Conservation (phyloP, 2,797 vertebrate species). For the Danio tinwini region DNA sequence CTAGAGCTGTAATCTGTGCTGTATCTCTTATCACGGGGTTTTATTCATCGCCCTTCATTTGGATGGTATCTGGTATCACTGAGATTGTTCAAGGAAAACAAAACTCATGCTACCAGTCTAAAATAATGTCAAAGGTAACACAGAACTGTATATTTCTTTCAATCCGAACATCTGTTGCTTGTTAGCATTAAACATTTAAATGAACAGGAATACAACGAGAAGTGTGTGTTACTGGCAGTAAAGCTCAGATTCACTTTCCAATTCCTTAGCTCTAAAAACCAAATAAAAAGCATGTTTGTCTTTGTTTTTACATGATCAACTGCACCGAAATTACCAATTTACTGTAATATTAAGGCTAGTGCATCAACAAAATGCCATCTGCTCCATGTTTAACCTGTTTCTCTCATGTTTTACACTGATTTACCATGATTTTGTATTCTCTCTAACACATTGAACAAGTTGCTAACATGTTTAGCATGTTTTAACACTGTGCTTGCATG, state of each 20-base stretch:
- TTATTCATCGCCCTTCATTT: constrained; percentile 63
- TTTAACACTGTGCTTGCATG: too few species aligned
- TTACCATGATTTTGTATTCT: too few species aligned
- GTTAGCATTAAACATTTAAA: constrained; percentile 20
- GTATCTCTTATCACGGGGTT: constrained; percentile 50
- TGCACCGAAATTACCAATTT: not conserved
- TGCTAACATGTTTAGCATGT: too few species aligned
- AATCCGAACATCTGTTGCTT: constrained; percentile 5
- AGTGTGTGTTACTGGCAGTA: not conserved
- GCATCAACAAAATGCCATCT: not conserved
- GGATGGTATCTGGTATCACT: constrained; percentile 51
- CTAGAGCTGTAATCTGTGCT: constrained; percentile 42
- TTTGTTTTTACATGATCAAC: too few species aligned
- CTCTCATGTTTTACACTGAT: too few species aligned
- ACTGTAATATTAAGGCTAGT: not conserved
- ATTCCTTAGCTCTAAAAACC: not conserved
- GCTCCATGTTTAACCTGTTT: not conserved
- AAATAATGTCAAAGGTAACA: constrained; percentile 9
- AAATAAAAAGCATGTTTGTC: too few species aligned
- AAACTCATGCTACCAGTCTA: constrained; percentile 13
- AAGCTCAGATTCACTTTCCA: not conserved
- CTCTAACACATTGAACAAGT: too few species aligned
- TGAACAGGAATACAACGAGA: not conserved
- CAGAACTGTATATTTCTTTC: not conserved
- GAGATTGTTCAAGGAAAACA: constrained; percentile 23